phyloP scores from a whole-genome alignment of 2,888 invertebrate genomes.

The Caenorhabditis panamensis region DNA sequence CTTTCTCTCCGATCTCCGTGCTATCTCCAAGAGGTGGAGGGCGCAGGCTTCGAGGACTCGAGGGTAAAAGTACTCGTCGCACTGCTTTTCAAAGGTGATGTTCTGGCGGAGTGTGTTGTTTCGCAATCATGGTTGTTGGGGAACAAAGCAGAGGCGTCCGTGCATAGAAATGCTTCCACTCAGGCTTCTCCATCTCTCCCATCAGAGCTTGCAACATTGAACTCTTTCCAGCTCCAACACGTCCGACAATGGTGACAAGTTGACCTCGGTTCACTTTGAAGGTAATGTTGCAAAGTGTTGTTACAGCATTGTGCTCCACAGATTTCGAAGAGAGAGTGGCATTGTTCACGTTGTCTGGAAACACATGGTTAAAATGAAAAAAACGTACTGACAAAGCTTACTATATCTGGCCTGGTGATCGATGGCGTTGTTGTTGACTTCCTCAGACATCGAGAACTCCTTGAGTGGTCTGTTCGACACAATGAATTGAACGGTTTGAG shows the following conservation, averaged over 20 bases:
- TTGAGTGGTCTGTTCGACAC: too few species aligned
- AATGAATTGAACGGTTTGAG: too few species aligned
- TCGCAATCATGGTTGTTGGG: conserved; percentile 99
- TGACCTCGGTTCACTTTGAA: conserved; percentile 82
- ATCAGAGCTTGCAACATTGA: conserved; percentile 87
- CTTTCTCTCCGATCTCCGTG: conserved; percentile 81
- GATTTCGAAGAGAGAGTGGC: conserved; percentile 75
- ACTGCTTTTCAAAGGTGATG: conserved; percentile 87
- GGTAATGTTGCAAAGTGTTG: conserved; percentile 84
- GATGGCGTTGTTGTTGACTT: too few species aligned
- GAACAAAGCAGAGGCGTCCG: conserved; percentile 88
- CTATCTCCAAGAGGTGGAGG: conserved; percentile 75
- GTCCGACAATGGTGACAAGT: conserved; percentile 79
- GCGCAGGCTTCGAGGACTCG: conserved; percentile 79
- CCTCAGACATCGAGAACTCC: too few species aligned
- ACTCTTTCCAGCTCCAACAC: conserved; percentile 79
- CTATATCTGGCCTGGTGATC: too few species aligned
- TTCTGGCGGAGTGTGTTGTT: conserved; percentile 95
- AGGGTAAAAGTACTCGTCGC: conserved; percentile 78
- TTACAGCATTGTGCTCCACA: conserved; percentile 44
- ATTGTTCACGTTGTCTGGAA: conserved; percentile 70
- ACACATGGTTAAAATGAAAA: neutral
- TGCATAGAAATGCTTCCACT: conserved; percentile 73
- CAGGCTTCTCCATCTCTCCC: conserved; percentile 85
- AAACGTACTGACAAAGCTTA: too few species aligned